Percentiles rank a stretch among this genome's conserved stretches.
phyloP scores from a whole-genome alignment of 2,888 invertebrate genomes.

The Arrhopalites spinosus region DNA sequence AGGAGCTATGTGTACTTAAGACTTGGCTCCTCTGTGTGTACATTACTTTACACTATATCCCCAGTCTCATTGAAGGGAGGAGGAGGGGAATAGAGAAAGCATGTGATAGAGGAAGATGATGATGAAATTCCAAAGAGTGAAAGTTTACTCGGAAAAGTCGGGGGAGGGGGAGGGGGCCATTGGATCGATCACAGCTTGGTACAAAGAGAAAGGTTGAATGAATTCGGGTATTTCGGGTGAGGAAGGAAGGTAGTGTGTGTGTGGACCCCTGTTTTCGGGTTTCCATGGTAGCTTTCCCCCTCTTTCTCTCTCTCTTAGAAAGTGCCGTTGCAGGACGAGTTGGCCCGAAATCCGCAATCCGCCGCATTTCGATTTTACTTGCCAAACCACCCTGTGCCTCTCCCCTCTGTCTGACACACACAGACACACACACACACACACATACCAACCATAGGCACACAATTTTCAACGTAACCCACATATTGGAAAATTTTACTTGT shows the following conservation, averaged over 20 bases:
- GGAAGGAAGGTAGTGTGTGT: not conserved
- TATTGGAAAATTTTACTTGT: not conserved
- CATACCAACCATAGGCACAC: not conserved
- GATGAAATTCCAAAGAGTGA: conserved; percentile 10
- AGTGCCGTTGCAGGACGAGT: conserved; percentile 19
- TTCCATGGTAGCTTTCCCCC: not conserved
- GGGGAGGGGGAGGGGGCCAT: not conserved
- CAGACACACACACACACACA: not conserved
- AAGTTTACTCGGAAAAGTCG: conserved; percentile 7
- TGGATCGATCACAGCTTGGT: conserved; percentile 5
- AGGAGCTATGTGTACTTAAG: too few species aligned
- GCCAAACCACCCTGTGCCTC: conserved; percentile 34
- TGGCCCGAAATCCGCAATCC: conserved; percentile 33
- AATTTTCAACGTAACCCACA: not conserved
- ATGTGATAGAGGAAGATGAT: not conserved
- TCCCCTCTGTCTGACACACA: conserved; percentile 19
- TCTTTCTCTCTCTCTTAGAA: not conserved
- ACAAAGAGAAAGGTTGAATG: conserved; percentile 32
- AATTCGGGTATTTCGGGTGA: conserved; percentile 7
- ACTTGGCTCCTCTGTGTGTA: too few species aligned
- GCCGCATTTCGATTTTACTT: conserved; percentile 32
- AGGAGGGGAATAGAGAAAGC: not conserved
- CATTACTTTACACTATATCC: too few species aligned
- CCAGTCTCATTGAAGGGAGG: not conserved
- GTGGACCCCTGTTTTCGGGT: not conserved